Conservation (phyloP, 2,113 vertebrate species). For the Calyptommatus sinebrachiatus region DNA sequence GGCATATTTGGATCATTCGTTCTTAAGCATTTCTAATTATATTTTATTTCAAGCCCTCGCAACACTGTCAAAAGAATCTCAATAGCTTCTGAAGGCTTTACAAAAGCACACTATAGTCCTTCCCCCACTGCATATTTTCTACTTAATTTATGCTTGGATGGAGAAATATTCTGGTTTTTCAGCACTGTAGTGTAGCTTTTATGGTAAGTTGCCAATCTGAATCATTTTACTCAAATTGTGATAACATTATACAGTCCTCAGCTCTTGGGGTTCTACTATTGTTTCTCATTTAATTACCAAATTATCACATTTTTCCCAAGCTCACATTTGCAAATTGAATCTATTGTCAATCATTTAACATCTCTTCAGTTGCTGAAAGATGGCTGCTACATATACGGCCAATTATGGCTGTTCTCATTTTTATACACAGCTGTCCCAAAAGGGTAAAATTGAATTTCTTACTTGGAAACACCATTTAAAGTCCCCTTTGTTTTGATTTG, state of each 20-base stretch:
- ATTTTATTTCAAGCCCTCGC: background rate
- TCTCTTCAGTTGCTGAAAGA: slow-evolving; percentile 35
- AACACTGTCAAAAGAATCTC: background rate
- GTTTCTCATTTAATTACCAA: slow-evolving; percentile 62
- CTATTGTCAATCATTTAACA: slow-evolving; percentile 49
- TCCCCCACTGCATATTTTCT: background rate
- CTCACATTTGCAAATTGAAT: slow-evolving; percentile 50
- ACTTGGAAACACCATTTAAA: slow-evolving; percentile 39
- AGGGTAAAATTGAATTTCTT: slow-evolving; percentile 31
- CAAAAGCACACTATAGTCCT: fast-evolving
- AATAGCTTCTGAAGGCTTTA: background rate
- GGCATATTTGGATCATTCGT: background rate
- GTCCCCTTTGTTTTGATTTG: slow-evolving; percentile 27
- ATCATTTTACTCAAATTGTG: slow-evolving; percentile 42
- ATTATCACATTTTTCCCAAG: slow-evolving; percentile 56
- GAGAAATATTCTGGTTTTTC: slow-evolving; percentile 28
- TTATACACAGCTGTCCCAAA: slow-evolving; percentile 28
- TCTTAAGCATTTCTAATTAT: background rate
- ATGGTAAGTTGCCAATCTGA: slow-evolving; percentile 19
- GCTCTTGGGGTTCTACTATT: slow-evolving; percentile 41
- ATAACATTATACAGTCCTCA: slow-evolving; percentile 34
- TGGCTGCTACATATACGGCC: background rate
- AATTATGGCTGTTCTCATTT: slow-evolving; percentile 29
- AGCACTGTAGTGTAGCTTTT: slow-evolving; percentile 11
- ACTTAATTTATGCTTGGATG: slow-evolving; percentile 20